A percentile compares a stretch with the other conserved stretches of the same genome.
These are phyloP conservation scores for Celastrina argiolus DNA, from an alignment of 2,888 invertebrate species.

Conservation along the genomic window DNA sequence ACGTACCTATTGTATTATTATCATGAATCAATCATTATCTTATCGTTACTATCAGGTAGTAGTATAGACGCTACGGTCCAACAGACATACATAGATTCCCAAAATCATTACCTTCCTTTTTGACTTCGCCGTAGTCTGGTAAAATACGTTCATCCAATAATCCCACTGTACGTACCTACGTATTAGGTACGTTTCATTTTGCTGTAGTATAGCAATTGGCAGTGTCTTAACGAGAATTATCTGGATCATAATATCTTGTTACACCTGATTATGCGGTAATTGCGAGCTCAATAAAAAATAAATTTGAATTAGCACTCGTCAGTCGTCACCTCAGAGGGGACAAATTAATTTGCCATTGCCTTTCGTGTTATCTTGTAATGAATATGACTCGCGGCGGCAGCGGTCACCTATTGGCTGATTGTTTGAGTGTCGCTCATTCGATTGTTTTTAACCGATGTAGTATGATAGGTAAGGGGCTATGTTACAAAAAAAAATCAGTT, in stretches of 20 bases:
- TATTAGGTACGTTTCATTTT: neutral
- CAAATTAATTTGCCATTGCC: slow-evolving; percentile 29
- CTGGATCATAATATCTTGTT: slow-evolving; percentile 7
- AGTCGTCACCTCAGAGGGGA: slow-evolving; percentile 28
- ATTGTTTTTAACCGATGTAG: neutral
- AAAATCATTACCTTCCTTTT: too few relatives aligned
- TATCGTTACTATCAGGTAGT: too few relatives aligned
- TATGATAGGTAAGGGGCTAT: too few relatives aligned
- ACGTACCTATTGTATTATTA: too few relatives aligned
- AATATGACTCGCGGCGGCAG: slow-evolving; percentile 14
- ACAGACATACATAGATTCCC: too few relatives aligned
- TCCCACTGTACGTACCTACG: too few relatives aligned
- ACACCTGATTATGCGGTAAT: slow-evolving; percentile 29
- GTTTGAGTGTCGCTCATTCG: neutral
- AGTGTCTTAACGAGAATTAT: neutral
- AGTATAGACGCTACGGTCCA: too few relatives aligned
- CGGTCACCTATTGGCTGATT: slow-evolving; percentile 9
- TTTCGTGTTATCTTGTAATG: slow-evolving; percentile 3
- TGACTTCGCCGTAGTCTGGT: too few relatives aligned
- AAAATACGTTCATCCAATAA: too few relatives aligned
- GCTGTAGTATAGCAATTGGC: neutral
- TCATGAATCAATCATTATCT: too few relatives aligned
- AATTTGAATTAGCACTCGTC: slow-evolving; percentile 28
- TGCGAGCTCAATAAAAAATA: slow-evolving; percentile 30
- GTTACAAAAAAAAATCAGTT: too few relatives aligned